Percentiles rank a stretch among this genome's conserved stretches.
Evolutionary conservation across 2,797 vertebrate genomes (phyloP).

Genomic region (Scolopax rusticola): DNA sequence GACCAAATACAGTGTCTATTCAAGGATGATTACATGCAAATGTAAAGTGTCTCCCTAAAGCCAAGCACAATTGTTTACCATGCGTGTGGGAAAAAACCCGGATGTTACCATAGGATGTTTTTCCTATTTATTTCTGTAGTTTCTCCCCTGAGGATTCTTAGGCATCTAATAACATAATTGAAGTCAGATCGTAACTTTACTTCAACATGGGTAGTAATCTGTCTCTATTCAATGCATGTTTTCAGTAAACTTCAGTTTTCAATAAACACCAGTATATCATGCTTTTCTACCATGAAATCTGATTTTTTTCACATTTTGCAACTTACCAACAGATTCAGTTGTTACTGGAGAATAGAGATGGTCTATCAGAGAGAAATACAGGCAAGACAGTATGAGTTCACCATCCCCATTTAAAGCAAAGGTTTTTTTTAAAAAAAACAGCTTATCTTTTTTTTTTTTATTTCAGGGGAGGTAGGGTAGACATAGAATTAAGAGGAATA

Average conservation of each 20-base stretch:
- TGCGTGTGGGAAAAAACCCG: not conserved
- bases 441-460: not conserved
- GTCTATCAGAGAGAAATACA: not conserved
- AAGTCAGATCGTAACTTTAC: not conserved
- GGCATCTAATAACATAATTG: not conserved
- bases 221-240: not conserved
- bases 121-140: not conserved
- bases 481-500: not conserved
- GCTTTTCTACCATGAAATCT: not conserved
- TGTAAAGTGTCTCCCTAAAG: not conserved
- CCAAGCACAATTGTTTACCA: not conserved
- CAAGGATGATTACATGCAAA: not conserved
- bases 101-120: not conserved
- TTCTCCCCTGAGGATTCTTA: not conserved
- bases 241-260: not conserved
- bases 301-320: not conserved
- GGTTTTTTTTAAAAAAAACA: not conserved
- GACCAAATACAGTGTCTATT: not conserved
- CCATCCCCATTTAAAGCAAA: not conserved
- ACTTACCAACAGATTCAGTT: not conserved
- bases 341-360: not conserved
- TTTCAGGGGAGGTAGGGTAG: not conserved
- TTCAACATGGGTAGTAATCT: accelerated
- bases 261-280: not conserved
- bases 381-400: not conserved